Evolutionary conservation across 2,888 invertebrate species (phyloP).

Genomic region (Macrophya annulata): DNA sequence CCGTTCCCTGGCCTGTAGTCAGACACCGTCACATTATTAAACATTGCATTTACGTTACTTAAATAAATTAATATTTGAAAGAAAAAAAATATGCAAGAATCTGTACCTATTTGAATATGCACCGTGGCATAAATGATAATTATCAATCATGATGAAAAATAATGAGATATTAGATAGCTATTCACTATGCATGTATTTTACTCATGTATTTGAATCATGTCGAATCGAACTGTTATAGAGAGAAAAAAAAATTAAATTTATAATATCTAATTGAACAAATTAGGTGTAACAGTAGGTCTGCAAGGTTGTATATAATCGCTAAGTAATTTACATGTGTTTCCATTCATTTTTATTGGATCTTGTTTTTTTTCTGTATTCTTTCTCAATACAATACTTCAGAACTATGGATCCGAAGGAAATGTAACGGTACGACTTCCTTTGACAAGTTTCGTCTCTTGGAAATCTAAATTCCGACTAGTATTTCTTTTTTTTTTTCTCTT

Average conservation of each 20-base stretch:
- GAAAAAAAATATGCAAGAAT: constrained; percentile 62
- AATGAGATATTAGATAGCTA: constrained; percentile 19
- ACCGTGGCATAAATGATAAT: constrained; percentile 33
- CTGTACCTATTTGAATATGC: constrained; percentile 26
- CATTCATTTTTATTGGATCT: constrained; percentile 9
- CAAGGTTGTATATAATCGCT: constrained; percentile 52
- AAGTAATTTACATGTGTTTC: constrained; percentile 34
- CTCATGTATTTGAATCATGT: constrained; percentile 29
- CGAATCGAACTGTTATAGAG: constrained; percentile 24
- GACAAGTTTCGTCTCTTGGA: not conserved
- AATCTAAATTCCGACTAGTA: not conserved
- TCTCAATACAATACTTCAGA: not conserved
- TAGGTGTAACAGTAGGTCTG: constrained; percentile 19
- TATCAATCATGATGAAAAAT: constrained; percentile 11
- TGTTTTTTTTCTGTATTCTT: not conserved
- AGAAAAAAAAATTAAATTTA: constrained; percentile 23
- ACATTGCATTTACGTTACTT: constrained; percentile 73
- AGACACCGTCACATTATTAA: constrained; percentile 64
- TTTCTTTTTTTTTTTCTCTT: not conserved
- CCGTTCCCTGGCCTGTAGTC: constrained; percentile 66
- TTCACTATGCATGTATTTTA: constrained; percentile 30
- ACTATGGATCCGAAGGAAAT: not conserved
- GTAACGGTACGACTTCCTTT: not conserved
- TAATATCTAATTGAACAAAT: constrained; percentile 31
- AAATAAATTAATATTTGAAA: constrained; percentile 68